Conservation (phyloP, 2,888 invertebrate genomes). For the Hoplodrina ambigua region DNA sequence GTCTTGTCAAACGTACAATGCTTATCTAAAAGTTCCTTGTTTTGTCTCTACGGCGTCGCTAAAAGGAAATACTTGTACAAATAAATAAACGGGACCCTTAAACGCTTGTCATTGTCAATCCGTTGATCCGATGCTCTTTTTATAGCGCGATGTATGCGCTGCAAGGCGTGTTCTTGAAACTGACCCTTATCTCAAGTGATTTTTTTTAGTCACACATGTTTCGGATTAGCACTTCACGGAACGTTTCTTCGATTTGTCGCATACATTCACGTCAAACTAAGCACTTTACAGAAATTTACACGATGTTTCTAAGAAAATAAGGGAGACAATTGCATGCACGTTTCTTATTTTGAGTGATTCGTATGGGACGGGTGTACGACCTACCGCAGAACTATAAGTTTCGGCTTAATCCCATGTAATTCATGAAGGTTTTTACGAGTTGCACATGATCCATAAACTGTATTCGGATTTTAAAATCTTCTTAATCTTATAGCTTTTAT, state of each 20-base stretch:
- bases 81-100: slow-evolving; percentile 88
- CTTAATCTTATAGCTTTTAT: slow-evolving; percentile 64
- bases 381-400: slow-evolving; percentile 87
- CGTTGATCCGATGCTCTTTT: slow-evolving; percentile 85
- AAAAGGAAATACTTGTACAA: slow-evolving; percentile 89
- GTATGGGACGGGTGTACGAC: slow-evolving; percentile 73
- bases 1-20: slow-evolving; percentile 77
- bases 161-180: slow-evolving; percentile 86
- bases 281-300: slow-evolving; percentile 62
- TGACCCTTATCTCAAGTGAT: slow-evolving; percentile 86
- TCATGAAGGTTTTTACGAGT: slow-evolving; percentile 82
- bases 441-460: slow-evolving; percentile 77
- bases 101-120: slow-evolving; percentile 90
- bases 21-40: slow-evolving; percentile 88
- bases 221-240: slow-evolving; percentile 89
- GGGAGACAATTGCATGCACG: slow-evolving; percentile 60
- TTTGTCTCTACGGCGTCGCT: slow-evolving; percentile 84
- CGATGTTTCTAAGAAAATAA: slow-evolving; percentile 55
- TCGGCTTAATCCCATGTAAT: slow-evolving; percentile 83
- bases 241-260: slow-evolving; percentile 79
- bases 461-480: slow-evolving; percentile 71
- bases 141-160: slow-evolving; percentile 82
- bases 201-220: slow-evolving; percentile 88
- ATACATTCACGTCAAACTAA: slow-evolving; percentile 58
- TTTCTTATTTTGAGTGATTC: slow-evolving; percentile 58